A percentile compares a stretch with the other conserved stretches of the same genome.
These are phyloP conservation scores for Prunella strophiata DNA, from an alignment of 2,797 vertebrate species.

Conservation along the genomic window DNA sequence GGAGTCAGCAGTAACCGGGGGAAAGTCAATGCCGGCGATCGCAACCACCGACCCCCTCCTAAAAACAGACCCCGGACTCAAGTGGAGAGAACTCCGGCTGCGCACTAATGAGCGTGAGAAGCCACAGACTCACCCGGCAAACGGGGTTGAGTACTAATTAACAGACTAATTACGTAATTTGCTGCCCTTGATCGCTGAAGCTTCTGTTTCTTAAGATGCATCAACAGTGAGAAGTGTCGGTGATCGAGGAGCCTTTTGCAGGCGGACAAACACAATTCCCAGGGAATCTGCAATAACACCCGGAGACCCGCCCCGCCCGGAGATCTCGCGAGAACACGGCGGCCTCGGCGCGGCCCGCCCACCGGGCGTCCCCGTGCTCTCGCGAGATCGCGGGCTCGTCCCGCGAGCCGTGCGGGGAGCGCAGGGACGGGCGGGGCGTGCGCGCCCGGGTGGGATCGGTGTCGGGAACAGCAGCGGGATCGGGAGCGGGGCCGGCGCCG, in stretches of 20 bases:
- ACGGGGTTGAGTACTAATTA: rapidly evolving
- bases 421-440: not conserved
- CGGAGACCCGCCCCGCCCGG: rapidly evolving
- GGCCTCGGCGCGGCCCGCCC: too few species aligned
- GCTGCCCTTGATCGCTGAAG: too few species aligned
- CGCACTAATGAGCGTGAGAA: too few species aligned
- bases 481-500: not conserved
- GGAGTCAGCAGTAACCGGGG: not conserved
- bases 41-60: not conserved
- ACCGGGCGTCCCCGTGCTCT: rapidly evolving
- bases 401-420: not conserved
- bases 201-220: too few species aligned
- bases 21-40: too few species aligned
- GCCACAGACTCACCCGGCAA: not conserved
- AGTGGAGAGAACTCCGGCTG: not conserved
- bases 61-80: not conserved
- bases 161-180: not conserved
- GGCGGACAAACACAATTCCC: not conserved
- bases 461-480: rapidly evolving
- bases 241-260: rapidly evolving
- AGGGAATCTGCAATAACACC: rapidly evolving
- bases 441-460: not conserved
- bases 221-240: too few species aligned
- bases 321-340: not conserved
- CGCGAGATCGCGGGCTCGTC: not conserved